Conservation (phyloP, 2,797 vertebrate genomes). For the Chelmon rostratus region DNA sequence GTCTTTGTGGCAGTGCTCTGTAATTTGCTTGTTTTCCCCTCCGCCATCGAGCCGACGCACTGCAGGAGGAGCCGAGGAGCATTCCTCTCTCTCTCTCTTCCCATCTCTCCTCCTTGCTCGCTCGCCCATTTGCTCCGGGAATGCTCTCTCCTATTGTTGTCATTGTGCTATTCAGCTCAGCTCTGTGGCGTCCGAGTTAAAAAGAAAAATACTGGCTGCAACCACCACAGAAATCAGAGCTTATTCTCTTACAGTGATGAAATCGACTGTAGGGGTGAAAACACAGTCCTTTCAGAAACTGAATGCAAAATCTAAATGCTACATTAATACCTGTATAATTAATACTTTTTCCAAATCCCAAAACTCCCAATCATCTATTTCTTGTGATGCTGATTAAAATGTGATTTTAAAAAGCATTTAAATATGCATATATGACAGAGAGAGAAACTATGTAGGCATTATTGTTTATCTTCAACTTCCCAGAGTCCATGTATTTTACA, state of each 20-base stretch:
- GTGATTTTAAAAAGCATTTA: background rate
- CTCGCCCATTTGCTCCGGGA: slow-evolving; percentile 37
- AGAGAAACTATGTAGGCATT: too few relatives aligned
- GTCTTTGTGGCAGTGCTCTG: slow-evolving; percentile 83
- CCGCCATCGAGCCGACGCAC: slow-evolving; percentile 83
- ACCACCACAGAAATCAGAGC: slow-evolving; percentile 48
- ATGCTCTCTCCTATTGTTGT: slow-evolving; percentile 71
- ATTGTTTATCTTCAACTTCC: background rate
- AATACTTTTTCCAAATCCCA: background rate
- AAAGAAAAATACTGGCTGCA: slow-evolving; percentile 64
- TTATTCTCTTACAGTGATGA: slow-evolving; percentile 19
- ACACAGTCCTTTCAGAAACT: background rate
- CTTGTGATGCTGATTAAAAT: background rate
- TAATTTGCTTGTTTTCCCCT: slow-evolving; percentile 89
- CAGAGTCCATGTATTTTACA: background rate
- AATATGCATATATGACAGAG: too few relatives aligned
- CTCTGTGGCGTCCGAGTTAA: slow-evolving; percentile 79
- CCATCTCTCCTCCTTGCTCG: slow-evolving; percentile 55
- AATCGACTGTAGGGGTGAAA: slow-evolving; percentile 10
- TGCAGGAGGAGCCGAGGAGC: slow-evolving; percentile 70
- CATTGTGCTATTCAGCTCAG: slow-evolving; percentile 73
- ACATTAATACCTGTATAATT: background rate
- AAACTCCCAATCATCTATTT: background rate
- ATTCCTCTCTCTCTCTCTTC: slow-evolving; percentile 52
- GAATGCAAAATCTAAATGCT: background rate